phyloP scores from a whole-genome alignment of 2,888 invertebrate genomes.

The Ariolimax columbianus region DNA sequence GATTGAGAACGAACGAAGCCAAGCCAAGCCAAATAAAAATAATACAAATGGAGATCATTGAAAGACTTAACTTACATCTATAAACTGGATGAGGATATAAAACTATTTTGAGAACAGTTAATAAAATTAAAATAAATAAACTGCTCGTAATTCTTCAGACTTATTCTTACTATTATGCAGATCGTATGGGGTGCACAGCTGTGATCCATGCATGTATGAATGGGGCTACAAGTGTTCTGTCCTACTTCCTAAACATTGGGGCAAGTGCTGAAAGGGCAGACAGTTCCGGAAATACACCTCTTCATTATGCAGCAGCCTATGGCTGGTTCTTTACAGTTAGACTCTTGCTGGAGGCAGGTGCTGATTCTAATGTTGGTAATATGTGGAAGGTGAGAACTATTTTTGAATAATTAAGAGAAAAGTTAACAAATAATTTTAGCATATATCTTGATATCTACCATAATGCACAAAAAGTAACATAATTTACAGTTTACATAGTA shows the following conservation, averaged over 20 bases:
- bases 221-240: constrained; percentile 79
- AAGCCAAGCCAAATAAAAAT: too few relatives aligned
- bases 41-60: too few relatives aligned
- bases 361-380: constrained; percentile 74
- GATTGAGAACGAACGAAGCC: too few relatives aligned
- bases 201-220: constrained; percentile 80
- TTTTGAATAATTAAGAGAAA: too few relatives aligned
- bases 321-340: constrained; percentile 80
- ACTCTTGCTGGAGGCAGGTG: constrained; percentile 77
- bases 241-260: constrained; percentile 78
- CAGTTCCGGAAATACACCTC: constrained; percentile 79
- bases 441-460: too few relatives aligned
- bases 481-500: too few relatives aligned
- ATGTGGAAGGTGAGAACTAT: constrained; percentile 78
- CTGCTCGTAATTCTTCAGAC: not conserved
- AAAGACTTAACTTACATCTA: too few relatives aligned
- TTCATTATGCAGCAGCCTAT: constrained; percentile 81
- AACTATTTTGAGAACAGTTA: too few relatives aligned
- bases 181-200: constrained; percentile 79
- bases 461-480: too few relatives aligned
- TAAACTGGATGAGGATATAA: too few relatives aligned
- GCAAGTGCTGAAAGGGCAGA: constrained; percentile 78
- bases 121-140: too few relatives aligned
- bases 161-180: constrained; percentile 61
- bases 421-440: too few relatives aligned